Evolutionary conservation across 2,797 vertebrate species (phyloP).

Genomic region (Darevskia nairensis): DNA sequence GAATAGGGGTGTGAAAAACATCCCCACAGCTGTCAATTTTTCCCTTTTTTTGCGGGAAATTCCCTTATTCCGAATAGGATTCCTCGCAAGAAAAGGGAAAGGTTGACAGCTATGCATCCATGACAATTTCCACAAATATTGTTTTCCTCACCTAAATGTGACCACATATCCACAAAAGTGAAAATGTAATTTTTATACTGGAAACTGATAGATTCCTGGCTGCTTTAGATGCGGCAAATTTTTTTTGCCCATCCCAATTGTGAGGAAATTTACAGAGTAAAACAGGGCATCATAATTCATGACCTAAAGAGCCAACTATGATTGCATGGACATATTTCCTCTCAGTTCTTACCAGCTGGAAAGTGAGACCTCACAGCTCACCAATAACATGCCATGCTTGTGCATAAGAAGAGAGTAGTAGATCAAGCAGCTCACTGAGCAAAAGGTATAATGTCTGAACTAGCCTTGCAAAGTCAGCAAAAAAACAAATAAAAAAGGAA

Average conservation of each 20-base stretch:
- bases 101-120: no score
- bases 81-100: no score
- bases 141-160: neutral
- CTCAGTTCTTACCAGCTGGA: neutral
- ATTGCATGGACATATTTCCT: neutral
- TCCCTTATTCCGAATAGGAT: no score
- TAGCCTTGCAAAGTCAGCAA: neutral
- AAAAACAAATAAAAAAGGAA: neutral
- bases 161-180: neutral
- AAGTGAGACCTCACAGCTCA: neutral
- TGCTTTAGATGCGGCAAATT: neutral
- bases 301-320: neutral
- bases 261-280: neutral
- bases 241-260: neutral
- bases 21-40: neutral
- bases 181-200: neutral
- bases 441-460: neutral
- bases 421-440: neutral
- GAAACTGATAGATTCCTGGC: neutral
- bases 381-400: neutral
- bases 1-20: neutral
- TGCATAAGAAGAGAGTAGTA: neutral
- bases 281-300: neutral
- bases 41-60: no score
- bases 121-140: neutral